Evolutionary conservation across 2,888 invertebrate genomes (phyloP), one percentile per base, ranked within the genome.

Genomic region (Parasteatoda lunata): DNA sequence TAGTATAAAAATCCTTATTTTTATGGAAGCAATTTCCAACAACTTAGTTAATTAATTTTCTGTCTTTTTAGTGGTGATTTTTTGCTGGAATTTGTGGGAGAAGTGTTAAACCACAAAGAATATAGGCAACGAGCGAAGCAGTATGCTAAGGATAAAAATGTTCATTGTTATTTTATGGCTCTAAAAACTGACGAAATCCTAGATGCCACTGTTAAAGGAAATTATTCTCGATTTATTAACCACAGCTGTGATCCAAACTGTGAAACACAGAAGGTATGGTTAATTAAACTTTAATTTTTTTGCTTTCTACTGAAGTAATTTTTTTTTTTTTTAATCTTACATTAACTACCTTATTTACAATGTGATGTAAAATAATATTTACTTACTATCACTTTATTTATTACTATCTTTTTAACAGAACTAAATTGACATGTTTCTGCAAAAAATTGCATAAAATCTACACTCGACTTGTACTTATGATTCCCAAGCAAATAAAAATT

Each of bases 191-290:
- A 98, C 92, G 95, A 96, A 88, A 95, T 97, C 83, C 98, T 99
- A 87, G 99, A 99, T 93, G 99, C 99, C 3, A 99, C 99, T 0
- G 93, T 94, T 90, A 97, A 96, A 92, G 99, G 99, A 59, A 99
- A 98, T 92, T 95, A 97, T 87, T 98, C 99, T 0, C 94, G 99
- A 66, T 99, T 99, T 91, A 98, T 99, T 90, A 99, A 99, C 92
- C 99, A 99, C 92, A 98, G 98, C 71, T 99, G 99, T 92, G 98
- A 99, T 90, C 99, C 99, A 0, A 99, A 99, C 92, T 97, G 98
- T 4, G 98, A 98, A 93, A 99, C 99, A 0, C 98, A 99, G 92
- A 99, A 99, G 93, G 94, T 94, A 89, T 78, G 89, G 72, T 51
- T 48, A 64, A 51, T 72, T 70, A 7, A 15, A 8, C 5, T 45